Percentiles rank a stretch among this genome's conserved stretches.
Conservation (phyloP, 2,888 invertebrate species). For the Anthophora plumipes region DNA sequence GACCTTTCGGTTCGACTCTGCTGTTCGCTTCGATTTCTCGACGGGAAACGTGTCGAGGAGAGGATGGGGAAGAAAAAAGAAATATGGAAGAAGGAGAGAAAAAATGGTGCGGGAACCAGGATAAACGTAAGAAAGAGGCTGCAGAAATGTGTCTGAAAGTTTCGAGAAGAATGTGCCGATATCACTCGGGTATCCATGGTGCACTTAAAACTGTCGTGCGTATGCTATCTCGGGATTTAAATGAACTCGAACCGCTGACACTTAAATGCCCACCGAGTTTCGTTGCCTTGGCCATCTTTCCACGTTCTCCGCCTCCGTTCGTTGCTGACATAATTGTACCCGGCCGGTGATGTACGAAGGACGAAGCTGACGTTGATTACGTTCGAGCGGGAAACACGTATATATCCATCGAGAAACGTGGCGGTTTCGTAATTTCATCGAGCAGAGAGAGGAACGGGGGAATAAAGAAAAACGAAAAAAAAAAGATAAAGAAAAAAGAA, state of each 20-base stretch:
- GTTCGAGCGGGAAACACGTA: constrained; percentile 59
- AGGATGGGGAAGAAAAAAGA: no score
- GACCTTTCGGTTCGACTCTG: constrained; percentile 1
- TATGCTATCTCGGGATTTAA: constrained; percentile 66
- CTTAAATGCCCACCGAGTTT: constrained; percentile 69
- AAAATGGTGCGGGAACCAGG: not conserved
- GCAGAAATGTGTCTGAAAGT: constrained; percentile 2
- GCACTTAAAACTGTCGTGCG: constrained; percentile 34
- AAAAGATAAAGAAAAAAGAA: not conserved
- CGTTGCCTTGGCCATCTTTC: constrained; percentile 43
- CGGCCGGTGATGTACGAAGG: constrained; percentile 69
- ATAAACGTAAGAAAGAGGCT: not conserved
- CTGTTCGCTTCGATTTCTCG: no score
- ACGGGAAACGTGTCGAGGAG: no score
- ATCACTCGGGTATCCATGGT: not conserved
- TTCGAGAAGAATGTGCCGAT: constrained; percentile 9
- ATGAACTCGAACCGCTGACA: constrained; percentile 71
- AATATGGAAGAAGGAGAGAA: no score
- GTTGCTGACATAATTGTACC: constrained; percentile 72
- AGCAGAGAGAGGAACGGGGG: not conserved
- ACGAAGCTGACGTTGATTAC: constrained; percentile 69
- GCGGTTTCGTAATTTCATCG: constrained; percentile 61
- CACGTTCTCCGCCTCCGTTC: constrained; percentile 48
- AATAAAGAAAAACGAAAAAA: not conserved
- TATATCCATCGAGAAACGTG: constrained; percentile 55